Evolutionary conservation across 1,140 invertebrate species (phyloP), one percentile per base, ranked within the genome.

Genomic region (Brachionus angularis): DNA sequence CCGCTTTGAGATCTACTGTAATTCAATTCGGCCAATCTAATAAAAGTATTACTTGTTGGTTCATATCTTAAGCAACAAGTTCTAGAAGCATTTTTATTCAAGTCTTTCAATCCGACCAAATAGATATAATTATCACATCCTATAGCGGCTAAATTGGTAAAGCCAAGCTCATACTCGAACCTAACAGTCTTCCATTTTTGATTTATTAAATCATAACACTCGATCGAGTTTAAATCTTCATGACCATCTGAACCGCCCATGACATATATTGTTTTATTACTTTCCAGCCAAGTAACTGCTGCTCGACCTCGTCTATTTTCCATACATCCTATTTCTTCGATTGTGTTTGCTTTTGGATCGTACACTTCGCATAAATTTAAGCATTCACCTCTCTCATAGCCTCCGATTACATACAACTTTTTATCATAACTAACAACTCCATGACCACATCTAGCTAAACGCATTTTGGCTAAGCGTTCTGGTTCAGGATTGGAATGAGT

Each of bases 321-420:
- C 89, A 92, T 90, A 18, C 85, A 79, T 0, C 86, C 83, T 73
- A 89, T 76, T 2, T 79, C 75, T 27, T 82, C 79, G 89, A 90
- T 91, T 29, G 77, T 81, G 77, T 91, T 91, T 4, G 78, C 82
- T 36, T 82, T 80, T 2, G 87, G 85, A 76, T 88, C 84, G 79
- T 89, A 92, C 18, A 84, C 83, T 81, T 91, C 90, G 1, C 87
- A 88, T 14, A 84, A 84, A 62, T 85, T 86, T 46, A 93, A 81
- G 77, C 89, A 91, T 78, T 92, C 89, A 16, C 87, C 88, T 46
- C 90, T 84, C 78, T 92, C 89, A 79, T 93, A 92, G 7, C 91
- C 90, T 23, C 73, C 73, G 39, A 74, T 64, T 10, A 75, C 61
- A 62, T 52, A 73, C 16, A 73, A 36, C 42, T 72, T 73, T 5